Conservation (phyloP, 2,797 vertebrate species). For the Serranus cabrilla region DNA sequence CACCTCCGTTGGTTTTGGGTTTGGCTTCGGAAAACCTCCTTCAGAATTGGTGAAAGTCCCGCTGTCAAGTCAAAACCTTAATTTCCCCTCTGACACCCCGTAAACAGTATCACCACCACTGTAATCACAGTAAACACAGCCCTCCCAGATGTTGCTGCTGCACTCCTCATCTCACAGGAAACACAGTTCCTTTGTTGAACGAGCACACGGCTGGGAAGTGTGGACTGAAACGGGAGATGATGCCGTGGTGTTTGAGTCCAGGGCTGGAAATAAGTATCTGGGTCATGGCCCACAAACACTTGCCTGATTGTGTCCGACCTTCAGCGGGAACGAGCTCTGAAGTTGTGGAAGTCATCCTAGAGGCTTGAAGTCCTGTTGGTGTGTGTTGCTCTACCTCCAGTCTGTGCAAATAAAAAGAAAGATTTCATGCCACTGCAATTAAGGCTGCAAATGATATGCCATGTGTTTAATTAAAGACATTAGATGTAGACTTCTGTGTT, state of each 20-base stretch:
- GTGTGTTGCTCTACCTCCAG: background rate
- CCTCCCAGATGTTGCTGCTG: constrained; percentile 27
- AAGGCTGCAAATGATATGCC: background rate
- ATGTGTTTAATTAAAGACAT: background rate
- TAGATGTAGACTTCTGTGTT: background rate
- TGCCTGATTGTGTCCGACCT: constrained; percentile 73
- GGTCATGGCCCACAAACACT: constrained; percentile 81
- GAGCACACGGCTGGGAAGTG: constrained; percentile 35
- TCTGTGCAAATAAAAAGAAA: constrained; percentile 5
- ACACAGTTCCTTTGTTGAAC: constrained; percentile 49
- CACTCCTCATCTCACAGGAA: background rate
- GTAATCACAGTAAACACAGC: constrained; percentile 31
- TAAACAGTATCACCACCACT: constrained; percentile 20
- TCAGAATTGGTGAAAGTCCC: background rate
- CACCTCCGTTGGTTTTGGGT: constrained; percentile 26
- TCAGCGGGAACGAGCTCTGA: constrained; percentile 56
- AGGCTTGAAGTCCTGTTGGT: constrained; percentile 7
- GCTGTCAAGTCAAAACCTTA: constrained; percentile 7
- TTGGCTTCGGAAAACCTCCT: constrained; percentile 5
- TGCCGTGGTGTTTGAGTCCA: constrained; percentile 48
- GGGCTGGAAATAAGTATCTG: constrained; percentile 72
- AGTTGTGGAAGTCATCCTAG: constrained; percentile 68
- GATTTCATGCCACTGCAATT: background rate
- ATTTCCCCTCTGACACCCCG: constrained; percentile 21
- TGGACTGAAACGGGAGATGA: constrained; percentile 69